Base-by-base conservation (phyloP, 2,113 vertebrate genomes). In the Grantiella picta region DNA sequence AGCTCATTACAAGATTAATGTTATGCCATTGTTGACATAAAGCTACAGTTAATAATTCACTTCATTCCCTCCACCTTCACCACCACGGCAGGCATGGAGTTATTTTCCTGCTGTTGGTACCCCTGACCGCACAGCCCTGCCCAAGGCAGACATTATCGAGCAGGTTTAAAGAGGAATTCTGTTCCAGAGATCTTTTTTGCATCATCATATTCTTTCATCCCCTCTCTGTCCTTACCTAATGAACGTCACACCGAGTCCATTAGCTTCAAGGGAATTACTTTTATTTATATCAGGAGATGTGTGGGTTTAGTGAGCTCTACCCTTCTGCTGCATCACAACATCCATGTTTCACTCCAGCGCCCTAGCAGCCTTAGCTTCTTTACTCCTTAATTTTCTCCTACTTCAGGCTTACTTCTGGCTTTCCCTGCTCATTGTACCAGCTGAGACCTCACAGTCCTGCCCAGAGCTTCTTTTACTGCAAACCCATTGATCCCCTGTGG, bases 261-360 rank as follows among this genome's bases (percentile, higher is more conserved):
- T 42, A 64, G 20, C 69, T 79, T 83, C 35, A 42, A 81, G n/a
- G 50, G 15, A 89, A 88, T 78, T 77, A 60, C 29, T 80, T 77
- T 38, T 57, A 68, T 82, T 92, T 89, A 16, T 24, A 42, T 16
- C 0, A 0, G 18, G 50, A 85, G 47, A 23, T 2, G 4, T 12
- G 24, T 2, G 4, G 12, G 25, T 45, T 85, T 53, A 76, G 56
- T 4, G 18, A 90, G 81, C 36, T 25, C 70, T 14, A 4, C 7
- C 14, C 13, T 82, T 31, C 50, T 63, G 79, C 69, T 0, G 0
- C 22, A 53, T 44, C 56, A 47, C 7, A 8, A 66, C 38, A 79
- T 35, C 23, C 40, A 45, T 1, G 0, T 42, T 70, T 87, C 17
- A 21, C 15, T 69, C 28, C 47, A 40, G 12, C 19, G 27, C 52